Conservation (phyloP, 37 sponge, comb jelly and placozoan genomes). For the Aplysina aerophoba region DNA sequence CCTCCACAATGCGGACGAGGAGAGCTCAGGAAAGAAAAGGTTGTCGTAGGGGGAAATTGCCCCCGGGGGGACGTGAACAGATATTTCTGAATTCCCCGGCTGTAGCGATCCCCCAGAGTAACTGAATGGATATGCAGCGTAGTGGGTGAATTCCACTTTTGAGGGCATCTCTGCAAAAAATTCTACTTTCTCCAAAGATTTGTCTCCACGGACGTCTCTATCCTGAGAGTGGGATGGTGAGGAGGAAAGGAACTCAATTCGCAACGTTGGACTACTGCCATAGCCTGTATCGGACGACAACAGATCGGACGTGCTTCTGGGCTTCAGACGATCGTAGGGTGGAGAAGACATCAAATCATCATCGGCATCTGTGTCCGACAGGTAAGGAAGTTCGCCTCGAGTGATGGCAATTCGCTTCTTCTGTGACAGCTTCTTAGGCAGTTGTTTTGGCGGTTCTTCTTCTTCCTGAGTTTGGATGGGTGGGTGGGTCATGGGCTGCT, state of each 20-base stretch:
- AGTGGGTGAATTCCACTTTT: slow-evolving; percentile 23
- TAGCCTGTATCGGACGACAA: background rate
- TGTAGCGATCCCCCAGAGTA: slow-evolving; percentile 22
- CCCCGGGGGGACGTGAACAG: slow-evolving; percentile 27
- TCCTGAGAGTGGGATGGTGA: background rate
- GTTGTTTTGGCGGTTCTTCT: too few relatives aligned
- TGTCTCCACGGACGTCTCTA: background rate
- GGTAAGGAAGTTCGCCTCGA: background rate
- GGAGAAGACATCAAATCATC: background rate
- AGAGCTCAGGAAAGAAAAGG: slow-evolving; percentile 27
- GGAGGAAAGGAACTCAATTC: background rate
- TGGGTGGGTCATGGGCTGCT: too few relatives aligned
- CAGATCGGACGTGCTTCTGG: background rate
- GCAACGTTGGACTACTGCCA: background rate
- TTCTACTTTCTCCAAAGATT: background rate
- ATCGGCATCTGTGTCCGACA: background rate
- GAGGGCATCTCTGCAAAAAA: slow-evolving; percentile 8
- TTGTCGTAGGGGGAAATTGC: slow-evolving; percentile 34
- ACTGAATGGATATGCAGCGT: slow-evolving; percentile 29
- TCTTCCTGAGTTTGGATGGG: too few relatives aligned
- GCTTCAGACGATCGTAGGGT: background rate
- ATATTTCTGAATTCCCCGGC: slow-evolving; percentile 29
- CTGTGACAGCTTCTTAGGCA: background rate
- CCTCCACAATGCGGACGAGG: slow-evolving; percentile 15
- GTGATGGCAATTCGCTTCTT: background rate